phyloP scores from a whole-genome alignment of 2,797 vertebrate species.

The Poecilia velifera region DNA sequence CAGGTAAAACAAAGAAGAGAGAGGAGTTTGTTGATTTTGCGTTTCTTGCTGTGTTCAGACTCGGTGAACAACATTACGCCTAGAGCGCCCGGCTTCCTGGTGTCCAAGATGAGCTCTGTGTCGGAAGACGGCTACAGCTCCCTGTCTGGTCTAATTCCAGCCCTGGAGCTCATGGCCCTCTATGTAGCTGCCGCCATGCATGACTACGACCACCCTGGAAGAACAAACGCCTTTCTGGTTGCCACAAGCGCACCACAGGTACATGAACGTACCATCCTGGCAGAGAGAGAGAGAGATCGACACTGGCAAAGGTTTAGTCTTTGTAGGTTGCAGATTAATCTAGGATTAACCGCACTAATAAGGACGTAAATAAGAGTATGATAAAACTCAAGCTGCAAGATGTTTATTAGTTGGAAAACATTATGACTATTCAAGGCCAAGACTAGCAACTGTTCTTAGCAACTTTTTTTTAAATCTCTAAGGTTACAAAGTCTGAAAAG shows the following conservation, averaged over 20 bases:
- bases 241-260: conserved; percentile 93
- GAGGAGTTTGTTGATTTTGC: neutral
- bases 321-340: neutral
- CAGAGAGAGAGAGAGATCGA: neutral
- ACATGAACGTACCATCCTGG: conserved; percentile 9
- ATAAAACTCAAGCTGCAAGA: neutral
- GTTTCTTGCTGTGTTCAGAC: conserved; percentile 70
- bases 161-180: conserved; percentile 94
- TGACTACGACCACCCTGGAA: conserved; percentile 96
- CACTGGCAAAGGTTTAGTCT: neutral
- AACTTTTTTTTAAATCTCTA: neutral
- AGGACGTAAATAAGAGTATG: neutral
- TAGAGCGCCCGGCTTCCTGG: conserved; percentile 86
- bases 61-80: conserved; percentile 88
- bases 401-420: neutral
- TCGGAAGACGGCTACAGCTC: conserved; percentile 87
- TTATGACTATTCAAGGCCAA: neutral
- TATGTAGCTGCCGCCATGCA: conserved; percentile 99
- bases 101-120: conserved; percentile 85
- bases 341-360: neutral
- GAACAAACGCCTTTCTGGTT: conserved; percentile 97
- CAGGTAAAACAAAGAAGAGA: neutral
- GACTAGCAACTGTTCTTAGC: neutral
- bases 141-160: conserved; percentile 91
- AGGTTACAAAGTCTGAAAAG: neutral